A percentile compares a stretch with the other conserved stretches of the same genome.
Evolutionary conservation across 64 coral and sea anemone genomes (phyloP).

Genomic region (Actinia equina): DNA sequence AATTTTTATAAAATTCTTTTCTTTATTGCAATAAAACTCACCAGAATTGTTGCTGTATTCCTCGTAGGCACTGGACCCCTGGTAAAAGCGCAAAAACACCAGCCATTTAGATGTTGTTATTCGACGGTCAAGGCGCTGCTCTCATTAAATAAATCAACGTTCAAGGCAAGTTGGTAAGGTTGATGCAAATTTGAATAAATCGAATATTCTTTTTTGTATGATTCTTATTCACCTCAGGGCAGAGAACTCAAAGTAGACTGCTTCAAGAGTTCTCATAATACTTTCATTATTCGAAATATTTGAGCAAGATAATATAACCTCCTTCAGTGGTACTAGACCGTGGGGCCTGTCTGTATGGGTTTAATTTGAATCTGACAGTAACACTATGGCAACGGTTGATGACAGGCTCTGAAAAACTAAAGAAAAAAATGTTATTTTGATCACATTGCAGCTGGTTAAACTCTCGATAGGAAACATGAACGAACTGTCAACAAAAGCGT

Average conservation of each 20-base stretch:
- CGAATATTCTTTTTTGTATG: background rate
- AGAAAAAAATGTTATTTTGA: background rate
- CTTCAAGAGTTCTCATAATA: background rate
- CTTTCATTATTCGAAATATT: background rate
- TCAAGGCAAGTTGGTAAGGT: background rate
- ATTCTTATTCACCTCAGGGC: background rate
- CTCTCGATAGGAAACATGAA: background rate
- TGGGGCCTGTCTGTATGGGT: too few species aligned
- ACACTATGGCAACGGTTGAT: background rate
- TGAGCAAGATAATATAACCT: too few species aligned
- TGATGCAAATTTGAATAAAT: background rate
- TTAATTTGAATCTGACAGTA: background rate
- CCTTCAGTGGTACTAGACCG: too few species aligned
- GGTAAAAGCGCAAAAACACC: conserved; percentile 2
- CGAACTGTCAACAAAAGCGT: background rate
- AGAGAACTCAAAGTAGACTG: background rate
- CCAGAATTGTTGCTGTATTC: background rate
- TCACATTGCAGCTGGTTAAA: background rate
- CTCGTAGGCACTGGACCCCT: conserved; percentile 4
- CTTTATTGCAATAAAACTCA: background rate
- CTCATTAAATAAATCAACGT: too few species aligned
- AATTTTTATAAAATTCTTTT: background rate
- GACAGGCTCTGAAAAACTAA: background rate
- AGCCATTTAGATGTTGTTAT: background rate
- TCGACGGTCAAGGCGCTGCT: too few species aligned